phyloP scores from a whole-genome alignment of 30 jellyfish, hydroid and myxozoan species.

The Cassiopea andromeda region DNA sequence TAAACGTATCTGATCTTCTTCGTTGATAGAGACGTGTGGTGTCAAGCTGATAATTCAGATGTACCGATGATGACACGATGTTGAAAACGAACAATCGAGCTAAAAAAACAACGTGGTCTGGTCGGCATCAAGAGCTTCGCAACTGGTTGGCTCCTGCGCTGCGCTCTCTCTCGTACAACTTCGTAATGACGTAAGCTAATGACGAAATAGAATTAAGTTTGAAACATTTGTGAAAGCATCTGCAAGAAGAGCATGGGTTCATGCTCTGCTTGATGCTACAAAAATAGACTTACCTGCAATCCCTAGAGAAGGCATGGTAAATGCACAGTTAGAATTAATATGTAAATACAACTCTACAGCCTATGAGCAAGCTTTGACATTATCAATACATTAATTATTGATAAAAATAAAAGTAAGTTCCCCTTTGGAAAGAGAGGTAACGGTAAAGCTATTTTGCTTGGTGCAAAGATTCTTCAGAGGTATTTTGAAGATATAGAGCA shows the following conservation, averaged over 20 bases:
- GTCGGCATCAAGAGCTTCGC: too few species aligned
- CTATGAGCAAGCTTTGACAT: not conserved
- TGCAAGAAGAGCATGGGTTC: not conserved
- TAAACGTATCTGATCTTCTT: too few species aligned
- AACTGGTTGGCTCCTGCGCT: too few species aligned
- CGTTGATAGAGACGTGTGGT: too few species aligned
- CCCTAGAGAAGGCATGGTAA: not conserved
- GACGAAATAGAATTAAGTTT: too few species aligned
- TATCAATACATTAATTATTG: not conserved
- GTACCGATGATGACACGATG: too few species aligned
- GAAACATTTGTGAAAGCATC: not conserved
- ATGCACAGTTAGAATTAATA: not conserved
- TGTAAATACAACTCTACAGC: not conserved
- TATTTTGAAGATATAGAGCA: not conserved
- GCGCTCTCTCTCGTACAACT: too few species aligned
- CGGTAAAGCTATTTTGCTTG: not conserved
- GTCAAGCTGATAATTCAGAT: too few species aligned
- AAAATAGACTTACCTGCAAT: not conserved
- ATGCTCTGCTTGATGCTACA: not conserved
- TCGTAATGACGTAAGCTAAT: too few species aligned
- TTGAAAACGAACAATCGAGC: too few species aligned
- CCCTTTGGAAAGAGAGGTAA: not conserved
- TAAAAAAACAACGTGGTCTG: too few species aligned
- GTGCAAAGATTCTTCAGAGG: not conserved
- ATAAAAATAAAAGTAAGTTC: not conserved